Conservation (phyloP, 2,888 invertebrate species). For the Fabriciana adippe region DNA sequence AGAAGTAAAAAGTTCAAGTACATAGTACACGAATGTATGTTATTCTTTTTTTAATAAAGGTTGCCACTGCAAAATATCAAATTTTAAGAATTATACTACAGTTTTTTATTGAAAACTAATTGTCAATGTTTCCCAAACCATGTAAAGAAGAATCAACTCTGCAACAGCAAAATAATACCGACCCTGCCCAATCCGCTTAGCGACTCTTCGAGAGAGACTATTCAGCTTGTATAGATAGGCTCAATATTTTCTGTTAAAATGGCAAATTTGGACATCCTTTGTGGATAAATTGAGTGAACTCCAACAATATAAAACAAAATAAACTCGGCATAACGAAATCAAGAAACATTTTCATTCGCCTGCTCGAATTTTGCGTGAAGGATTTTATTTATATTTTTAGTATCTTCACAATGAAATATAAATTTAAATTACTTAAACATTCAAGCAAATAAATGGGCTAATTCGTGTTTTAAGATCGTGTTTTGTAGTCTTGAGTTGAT, state of each 20-base stretch:
- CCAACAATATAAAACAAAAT: constrained; percentile 32
- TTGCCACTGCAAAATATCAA: not conserved
- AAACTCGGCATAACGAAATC: constrained; percentile 30
- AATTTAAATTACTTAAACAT: not conserved
- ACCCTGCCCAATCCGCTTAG: constrained; percentile 13
- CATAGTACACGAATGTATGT: no score
- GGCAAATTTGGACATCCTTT: constrained; percentile 30
- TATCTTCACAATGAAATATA: constrained; percentile 18
- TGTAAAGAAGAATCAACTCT: constrained; percentile 6
- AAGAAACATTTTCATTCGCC: constrained; percentile 29
- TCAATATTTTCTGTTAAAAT: constrained; percentile 26
- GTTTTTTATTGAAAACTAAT: not conserved
- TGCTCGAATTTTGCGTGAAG: constrained; percentile 13
- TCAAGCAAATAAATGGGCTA: no score
- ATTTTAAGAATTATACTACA: not conserved
- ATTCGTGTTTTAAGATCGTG: no score
- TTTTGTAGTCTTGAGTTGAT: no score
- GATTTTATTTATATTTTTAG: constrained; percentile 25
- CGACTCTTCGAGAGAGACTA: constrained; percentile 19
- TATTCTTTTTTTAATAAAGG: no score
- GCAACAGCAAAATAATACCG: constrained; percentile 9
- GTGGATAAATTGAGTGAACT: constrained; percentile 32
- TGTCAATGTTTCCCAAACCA: not conserved
- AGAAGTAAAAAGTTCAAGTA: no score
- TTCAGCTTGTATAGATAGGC: constrained; percentile 20